phyloP scores from a whole-genome alignment of 2,113 vertebrate genomes.

The Nesogale talazaci region DNA sequence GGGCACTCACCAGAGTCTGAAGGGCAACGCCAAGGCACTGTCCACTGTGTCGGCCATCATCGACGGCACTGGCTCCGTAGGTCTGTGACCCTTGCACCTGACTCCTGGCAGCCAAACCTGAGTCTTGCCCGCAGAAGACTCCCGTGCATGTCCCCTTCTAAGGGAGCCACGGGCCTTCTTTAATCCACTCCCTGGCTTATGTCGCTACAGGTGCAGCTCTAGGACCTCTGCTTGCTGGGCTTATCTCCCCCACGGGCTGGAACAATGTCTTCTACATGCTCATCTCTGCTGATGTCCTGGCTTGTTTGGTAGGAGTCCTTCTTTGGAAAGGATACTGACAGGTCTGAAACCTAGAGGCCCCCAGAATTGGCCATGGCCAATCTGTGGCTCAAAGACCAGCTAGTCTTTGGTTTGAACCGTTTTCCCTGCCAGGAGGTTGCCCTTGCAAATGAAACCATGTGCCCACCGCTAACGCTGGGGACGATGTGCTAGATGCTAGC shows the following conservation, averaged over 20 bases:
- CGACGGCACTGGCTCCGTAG: constrained; percentile 96
- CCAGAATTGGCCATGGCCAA: neutral
- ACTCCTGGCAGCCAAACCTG: neutral
- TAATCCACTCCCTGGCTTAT: fast-evolving
- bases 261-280: constrained; percentile 99
- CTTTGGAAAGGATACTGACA: fast-evolving
- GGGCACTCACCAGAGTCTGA: constrained; percentile 96
- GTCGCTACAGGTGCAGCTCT: constrained; percentile 90
- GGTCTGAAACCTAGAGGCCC: neutral
- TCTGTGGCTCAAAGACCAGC: neutral
- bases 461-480: neutral
- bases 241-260: constrained; percentile 96
- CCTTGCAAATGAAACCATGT: neutral
- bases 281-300: constrained; percentile 91
- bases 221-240: constrained; percentile 93
- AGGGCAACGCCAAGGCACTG: constrained; percentile 95
- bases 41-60: constrained; percentile 98
- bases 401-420: neutral
- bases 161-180: neutral
- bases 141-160: fast-evolving
- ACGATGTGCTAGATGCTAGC: neutral
- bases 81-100: constrained; percentile 81
- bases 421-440: neutral
- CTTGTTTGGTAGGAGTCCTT: constrained; percentile 91
- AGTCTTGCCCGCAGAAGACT: neutral